A percentile compares a stretch with the other conserved stretches of the same genome.
Conservation (phyloP, 2,888 invertebrate species). For the Druceiella hillmani region DNA sequence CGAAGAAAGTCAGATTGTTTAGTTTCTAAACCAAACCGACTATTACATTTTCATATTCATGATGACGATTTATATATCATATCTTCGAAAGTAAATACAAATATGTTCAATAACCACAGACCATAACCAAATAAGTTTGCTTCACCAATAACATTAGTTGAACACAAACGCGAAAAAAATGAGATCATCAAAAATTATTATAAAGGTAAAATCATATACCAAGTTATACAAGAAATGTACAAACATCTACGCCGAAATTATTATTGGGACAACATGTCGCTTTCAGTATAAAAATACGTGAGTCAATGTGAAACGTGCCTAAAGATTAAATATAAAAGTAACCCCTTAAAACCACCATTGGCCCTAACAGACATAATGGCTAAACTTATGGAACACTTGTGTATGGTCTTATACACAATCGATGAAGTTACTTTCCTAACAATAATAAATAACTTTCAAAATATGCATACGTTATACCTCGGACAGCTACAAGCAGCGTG, state of each 20-base stretch:
- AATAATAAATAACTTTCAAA: conserved; percentile 16
- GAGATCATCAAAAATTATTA: conserved; percentile 16
- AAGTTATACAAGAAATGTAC: conserved; percentile 19
- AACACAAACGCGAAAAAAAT: conserved; percentile 15
- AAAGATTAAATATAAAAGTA: conserved; percentile 26
- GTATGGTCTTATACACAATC: conserved; percentile 18
- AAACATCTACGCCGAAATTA: conserved; percentile 22
- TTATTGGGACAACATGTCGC: conserved; percentile 23
- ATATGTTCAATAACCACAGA: conserved; percentile 22
- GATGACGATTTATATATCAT: conserved; percentile 7
- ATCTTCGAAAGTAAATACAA: conserved; percentile 18
- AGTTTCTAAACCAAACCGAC: too few relatives aligned
- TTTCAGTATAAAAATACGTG: conserved; percentile 22
- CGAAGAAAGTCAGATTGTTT: too few relatives aligned
- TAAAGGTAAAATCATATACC: conserved; percentile 18
- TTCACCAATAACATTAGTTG: conserved; percentile 18
- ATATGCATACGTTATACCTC: conserved; percentile 13
- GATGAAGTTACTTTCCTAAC: conserved; percentile 11
- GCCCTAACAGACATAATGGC: conserved; percentile 23
- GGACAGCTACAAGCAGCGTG: conserved; percentile 11
- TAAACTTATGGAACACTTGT: conserved; percentile 25
- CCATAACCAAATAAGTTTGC: conserved; percentile 21
- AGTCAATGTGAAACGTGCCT: conserved; percentile 26
- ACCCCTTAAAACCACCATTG: conserved; percentile 24
- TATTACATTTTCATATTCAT: too few relatives aligned